Evolutionary conservation across 2,113 vertebrate species (phyloP).

Genomic region (Carollia perspicillata): DNA sequence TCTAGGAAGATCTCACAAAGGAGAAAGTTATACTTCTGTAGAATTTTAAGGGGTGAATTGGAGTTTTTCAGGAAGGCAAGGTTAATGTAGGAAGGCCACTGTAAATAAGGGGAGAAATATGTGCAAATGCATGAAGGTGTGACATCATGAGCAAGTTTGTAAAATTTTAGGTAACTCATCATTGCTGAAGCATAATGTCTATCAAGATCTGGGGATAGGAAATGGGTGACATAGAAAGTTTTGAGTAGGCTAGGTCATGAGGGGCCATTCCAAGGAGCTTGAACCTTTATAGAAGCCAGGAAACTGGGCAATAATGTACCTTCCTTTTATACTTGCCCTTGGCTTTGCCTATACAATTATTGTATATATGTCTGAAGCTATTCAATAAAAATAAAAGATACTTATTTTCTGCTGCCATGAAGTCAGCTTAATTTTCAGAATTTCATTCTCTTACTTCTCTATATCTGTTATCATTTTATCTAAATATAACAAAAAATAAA

Average conservation of each 20-base stretch:
- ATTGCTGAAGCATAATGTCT: neutral
- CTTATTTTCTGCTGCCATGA: slow-evolving; percentile 39
- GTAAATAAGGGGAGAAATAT: neutral
- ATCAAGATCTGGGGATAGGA: neutral
- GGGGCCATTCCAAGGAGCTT: neutral
- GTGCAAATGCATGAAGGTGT: neutral
- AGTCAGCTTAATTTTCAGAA: slow-evolving; percentile 50
- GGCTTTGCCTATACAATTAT: neutral
- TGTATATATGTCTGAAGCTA: slow-evolving; percentile 10
- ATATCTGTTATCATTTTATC: slow-evolving; percentile 50
- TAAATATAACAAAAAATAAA: neutral
- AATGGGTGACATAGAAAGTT: neutral
- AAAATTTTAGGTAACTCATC: neutral
- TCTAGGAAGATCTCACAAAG: neutral
- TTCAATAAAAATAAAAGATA: slow-evolving; percentile 20
- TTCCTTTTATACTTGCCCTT: neutral
- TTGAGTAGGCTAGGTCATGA: neutral
- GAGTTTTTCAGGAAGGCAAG: neutral
- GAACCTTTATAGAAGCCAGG: neutral
- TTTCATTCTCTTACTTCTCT: slow-evolving; percentile 36
- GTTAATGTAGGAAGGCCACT: neutral
- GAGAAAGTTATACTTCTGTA: neutral
- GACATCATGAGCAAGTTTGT: neutral
- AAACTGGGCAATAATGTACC: neutral
- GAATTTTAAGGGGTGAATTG: neutral